Evolutionary conservation across 2,797 vertebrate species (phyloP).

Genomic region (Alectoris magna): DNA sequence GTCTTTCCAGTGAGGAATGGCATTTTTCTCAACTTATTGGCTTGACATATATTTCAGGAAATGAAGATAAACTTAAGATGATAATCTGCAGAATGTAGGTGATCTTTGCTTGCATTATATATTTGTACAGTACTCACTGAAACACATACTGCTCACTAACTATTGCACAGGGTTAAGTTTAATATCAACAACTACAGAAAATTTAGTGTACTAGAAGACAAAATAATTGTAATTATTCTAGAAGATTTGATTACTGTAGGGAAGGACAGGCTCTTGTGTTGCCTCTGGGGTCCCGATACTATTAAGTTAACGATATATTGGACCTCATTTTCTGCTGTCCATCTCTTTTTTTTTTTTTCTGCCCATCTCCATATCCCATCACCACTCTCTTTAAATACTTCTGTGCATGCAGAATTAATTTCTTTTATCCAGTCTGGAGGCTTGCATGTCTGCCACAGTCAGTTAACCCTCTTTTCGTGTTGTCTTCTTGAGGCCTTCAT

Average conservation of each 20-base stretch:
- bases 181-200: neutral
- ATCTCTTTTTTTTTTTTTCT: neutral
- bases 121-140: neutral
- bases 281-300: rapidly evolving
- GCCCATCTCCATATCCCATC: neutral
- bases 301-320: neutral
- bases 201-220: neutral
- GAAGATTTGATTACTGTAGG: neutral
- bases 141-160: neutral
- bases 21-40: neutral
- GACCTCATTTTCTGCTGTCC: neutral
- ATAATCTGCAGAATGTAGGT: neutral
- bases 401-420: neutral
- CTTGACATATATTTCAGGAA: neutral
- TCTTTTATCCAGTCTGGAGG: rapidly evolving
- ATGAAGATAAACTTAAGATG: neutral
- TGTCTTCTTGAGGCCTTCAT: neutral
- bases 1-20: neutral
- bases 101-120: neutral
- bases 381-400: neutral
- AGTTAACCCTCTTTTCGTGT: neutral
- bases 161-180: neutral
- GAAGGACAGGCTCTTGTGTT: neutral
- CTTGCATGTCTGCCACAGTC: neutral
- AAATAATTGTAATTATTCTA: neutral